Evolutionary conservation across 2,113 vertebrate species (phyloP).

Genomic region (Halichoerus grypus): DNA sequence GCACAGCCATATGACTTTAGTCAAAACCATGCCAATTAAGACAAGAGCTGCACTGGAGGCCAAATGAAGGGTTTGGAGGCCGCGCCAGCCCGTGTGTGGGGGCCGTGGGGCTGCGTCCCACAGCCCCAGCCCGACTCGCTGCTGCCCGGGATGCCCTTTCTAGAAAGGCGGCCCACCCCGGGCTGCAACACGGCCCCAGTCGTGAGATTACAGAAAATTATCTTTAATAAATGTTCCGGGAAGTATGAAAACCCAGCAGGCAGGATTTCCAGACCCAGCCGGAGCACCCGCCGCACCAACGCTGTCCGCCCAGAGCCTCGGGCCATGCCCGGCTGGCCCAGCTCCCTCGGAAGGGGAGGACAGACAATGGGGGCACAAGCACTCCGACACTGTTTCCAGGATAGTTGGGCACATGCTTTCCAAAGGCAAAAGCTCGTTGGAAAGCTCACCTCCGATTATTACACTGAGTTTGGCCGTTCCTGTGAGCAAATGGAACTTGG

Average conservation of each 20-base stretch:
- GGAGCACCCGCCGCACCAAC: accelerated
- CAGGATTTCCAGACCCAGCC: neutral
- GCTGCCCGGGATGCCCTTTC: neutral
- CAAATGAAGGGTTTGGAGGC: neutral
- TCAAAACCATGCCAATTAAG: neutral
- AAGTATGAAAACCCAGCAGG: neutral
- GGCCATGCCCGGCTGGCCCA: neutral
- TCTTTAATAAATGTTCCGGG: neutral
- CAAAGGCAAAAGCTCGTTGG: neutral
- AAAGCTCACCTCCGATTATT: neutral
- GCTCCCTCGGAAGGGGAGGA: neutral
- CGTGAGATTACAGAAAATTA: neutral
- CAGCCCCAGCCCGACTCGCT: accelerated
- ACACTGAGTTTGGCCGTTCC: accelerated
- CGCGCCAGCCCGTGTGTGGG: neutral
- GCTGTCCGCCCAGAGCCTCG: neutral
- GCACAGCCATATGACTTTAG: constrained; percentile 1
- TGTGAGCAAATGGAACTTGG: neutral
- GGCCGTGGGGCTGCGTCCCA: accelerated
- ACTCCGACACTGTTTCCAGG: accelerated
- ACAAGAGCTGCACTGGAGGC: neutral
- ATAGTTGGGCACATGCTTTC: accelerated
- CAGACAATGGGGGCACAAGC: neutral
- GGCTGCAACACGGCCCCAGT: accelerated
- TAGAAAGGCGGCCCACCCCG: accelerated